Evolutionary conservation across 2,888 invertebrate genomes (phyloP), one percentile per base, ranked within the genome.

Genomic region (Thumatha senex): DNA sequence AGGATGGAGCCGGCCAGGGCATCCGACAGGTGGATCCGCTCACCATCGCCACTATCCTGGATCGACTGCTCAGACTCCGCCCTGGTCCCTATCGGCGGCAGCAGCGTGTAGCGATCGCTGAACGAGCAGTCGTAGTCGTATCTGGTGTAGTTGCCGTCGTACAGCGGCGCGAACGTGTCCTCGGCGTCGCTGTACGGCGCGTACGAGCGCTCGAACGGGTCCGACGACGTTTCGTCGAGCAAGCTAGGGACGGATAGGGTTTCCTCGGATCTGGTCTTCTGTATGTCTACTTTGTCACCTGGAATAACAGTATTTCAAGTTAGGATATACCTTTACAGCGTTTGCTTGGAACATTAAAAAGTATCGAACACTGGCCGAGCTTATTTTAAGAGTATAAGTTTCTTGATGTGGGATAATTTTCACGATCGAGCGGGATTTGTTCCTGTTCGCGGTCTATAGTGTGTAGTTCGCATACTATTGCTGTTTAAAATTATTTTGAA

Each of bases 241-340:
- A 85, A 58, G 10, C 81, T 74, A 9, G 82, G 74, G 57, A 79
- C 80, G 62, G 86, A 80, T 5, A 91, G 68, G 7, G 82, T 84
- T 58, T 91, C 90, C 56, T 90, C 91, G 72, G 88, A 89, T 30
- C 89, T 72, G 0, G 91, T 89, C 72, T 90, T 92, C 56, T 89
- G 89, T 41, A 91, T 87, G 34, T 87, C 86, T 13, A 73, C 73
- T 58, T 81, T 81, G 44, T 84, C 81, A 9, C 64, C 76, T 78
- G 70, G 41, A 53, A 42, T 8, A 11, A n/a, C 5, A 24, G 18
- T 34, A 18, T 2, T 0, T 7, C 14, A 7, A 0, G 7, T 42
- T 35, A 8, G n/a, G 24, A 12, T 24, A 24, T 2, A 24, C 5
- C 5, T 24, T 24, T 2, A 24, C 2, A 24, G n/a, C n/a, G n/a